Evolutionary conservation across 2,888 invertebrate species (phyloP).

Genomic region (Synanthedon andrenaeformis): DNA sequence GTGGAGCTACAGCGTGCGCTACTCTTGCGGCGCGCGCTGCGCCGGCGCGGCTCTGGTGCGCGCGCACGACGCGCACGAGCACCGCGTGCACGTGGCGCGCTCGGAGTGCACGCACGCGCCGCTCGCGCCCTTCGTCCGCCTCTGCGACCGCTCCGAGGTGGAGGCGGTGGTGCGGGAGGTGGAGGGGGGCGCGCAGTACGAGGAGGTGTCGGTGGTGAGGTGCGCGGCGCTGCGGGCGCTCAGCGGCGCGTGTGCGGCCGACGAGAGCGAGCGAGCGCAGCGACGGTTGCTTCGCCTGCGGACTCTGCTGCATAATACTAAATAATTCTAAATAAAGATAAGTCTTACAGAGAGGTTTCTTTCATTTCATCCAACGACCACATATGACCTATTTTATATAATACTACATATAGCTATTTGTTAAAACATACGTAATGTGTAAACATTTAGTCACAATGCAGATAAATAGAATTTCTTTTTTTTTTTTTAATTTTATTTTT

Average conservation of each 20-base stretch:
- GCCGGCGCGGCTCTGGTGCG: neutral
- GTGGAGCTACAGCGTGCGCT: neutral
- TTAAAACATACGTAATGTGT: too few relatives aligned
- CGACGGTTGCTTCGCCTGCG: neutral
- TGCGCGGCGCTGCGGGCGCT: neutral
- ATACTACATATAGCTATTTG: too few relatives aligned
- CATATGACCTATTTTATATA: too few relatives aligned
- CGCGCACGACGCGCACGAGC: neutral
- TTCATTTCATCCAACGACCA: too few relatives aligned
- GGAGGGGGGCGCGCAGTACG: neutral
- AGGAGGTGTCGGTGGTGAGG: neutral
- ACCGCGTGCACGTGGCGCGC: neutral
- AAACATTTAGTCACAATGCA: too few relatives aligned
- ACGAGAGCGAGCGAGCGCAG: neutral
- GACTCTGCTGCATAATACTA: neutral
- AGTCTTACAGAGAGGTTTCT: too few relatives aligned
- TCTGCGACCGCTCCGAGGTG: neutral
- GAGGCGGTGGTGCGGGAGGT: neutral
- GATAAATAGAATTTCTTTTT: too few relatives aligned
- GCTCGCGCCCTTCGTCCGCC: neutral
- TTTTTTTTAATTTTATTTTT: too few relatives aligned
- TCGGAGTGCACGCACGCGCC: neutral
- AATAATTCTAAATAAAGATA: neutral
- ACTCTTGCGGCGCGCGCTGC: neutral
- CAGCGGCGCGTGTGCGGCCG: neutral